Evolutionary conservation across 2,888 invertebrate genomes (phyloP).

Genomic region (Ellobium chinense): DNA sequence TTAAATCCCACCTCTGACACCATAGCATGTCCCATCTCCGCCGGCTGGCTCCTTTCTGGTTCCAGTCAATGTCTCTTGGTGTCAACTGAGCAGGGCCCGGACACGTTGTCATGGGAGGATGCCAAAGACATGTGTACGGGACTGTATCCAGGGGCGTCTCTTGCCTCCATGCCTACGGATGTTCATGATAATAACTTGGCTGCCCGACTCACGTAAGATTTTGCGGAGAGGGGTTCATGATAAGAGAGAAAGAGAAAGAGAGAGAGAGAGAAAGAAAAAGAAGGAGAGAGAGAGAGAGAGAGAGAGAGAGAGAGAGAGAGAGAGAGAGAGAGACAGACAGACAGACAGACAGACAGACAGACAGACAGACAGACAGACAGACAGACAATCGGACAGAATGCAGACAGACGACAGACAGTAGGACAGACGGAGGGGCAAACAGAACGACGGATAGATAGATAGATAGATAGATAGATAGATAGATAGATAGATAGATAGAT

Average conservation of each 20-base stretch:
- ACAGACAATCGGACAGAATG: no score
- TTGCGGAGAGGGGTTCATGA: neutral
- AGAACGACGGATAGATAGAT: no score
- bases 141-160: neutral
- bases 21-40: neutral
- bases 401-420: no score
- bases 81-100: neutral
- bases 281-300: slow-evolving; percentile 19
- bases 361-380: no score
- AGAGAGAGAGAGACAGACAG: neutral
- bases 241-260: neutral
- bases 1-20: no score
- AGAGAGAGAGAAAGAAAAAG: slow-evolving; percentile 2
- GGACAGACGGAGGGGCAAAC: no score
- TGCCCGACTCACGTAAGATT: neutral
- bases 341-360: no score
- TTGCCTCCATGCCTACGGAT: neutral
- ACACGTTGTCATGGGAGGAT: neutral
- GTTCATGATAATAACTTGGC: neutral
- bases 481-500: no score
- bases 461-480: no score
- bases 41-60: neutral
- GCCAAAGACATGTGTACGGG: neutral
- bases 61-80: neutral
- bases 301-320: neutral